Conservation (phyloP, 2,797 vertebrate genomes). For the Botia almorhae region DNA sequence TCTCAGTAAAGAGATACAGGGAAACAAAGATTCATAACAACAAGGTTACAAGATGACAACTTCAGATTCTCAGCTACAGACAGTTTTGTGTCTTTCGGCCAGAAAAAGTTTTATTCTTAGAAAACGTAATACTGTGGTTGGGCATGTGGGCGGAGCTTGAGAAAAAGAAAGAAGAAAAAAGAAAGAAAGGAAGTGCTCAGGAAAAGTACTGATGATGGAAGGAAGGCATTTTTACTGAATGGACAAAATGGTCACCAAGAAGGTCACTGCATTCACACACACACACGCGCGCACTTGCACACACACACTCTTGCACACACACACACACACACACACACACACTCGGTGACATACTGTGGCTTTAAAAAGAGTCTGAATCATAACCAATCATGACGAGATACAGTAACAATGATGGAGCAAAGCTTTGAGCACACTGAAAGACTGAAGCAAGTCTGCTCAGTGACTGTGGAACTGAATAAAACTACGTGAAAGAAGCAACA, state of each 20-base stretch:
- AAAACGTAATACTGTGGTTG: too few species aligned
- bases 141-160: too few species aligned
- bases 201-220: not conserved
- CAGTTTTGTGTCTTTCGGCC: too few species aligned
- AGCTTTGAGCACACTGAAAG: conserved; percentile 2
- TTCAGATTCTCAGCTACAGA: not conserved
- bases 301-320: not conserved
- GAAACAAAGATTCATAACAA: not conserved
- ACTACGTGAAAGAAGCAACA: not conserved
- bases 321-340: conserved; percentile 12
- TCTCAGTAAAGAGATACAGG: too few species aligned
- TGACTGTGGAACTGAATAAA: conserved; percentile 6
- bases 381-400: conserved; percentile 3
- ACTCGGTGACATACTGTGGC: not conserved
- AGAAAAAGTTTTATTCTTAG: too few species aligned
- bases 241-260: not conserved
- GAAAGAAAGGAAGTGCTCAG: conserved; percentile 4
- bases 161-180: conserved; percentile 14
- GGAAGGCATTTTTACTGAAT: not conserved
- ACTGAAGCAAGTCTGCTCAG: not conserved
- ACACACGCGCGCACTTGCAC: not conserved
- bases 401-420: conserved; percentile 17
- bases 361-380: not conserved
- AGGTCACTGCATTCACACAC: not conserved
- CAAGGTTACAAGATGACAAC: not conserved